Evolutionary conservation across 2,797 vertebrate genomes (phyloP).

Genomic region (Allobates femoralis): DNA sequence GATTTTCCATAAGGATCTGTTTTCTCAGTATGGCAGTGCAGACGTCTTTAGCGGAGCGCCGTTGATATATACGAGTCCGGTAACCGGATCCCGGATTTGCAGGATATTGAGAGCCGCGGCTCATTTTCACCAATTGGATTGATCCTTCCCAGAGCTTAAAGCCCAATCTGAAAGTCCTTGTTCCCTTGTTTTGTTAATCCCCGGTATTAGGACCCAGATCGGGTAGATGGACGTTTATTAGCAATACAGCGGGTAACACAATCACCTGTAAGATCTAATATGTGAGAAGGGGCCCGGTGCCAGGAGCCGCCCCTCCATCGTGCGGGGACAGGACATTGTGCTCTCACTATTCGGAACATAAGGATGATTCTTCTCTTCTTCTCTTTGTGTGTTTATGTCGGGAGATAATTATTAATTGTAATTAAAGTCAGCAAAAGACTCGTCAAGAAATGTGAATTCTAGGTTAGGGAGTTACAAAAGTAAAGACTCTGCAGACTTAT

Average conservation of each 20-base stretch:
- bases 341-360: no score
- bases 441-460: not conserved
- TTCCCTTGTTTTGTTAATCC: slow-evolving; percentile 21
- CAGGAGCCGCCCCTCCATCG: not conserved
- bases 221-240: slow-evolving; percentile 17
- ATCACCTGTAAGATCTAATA: not conserved
- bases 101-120: not conserved
- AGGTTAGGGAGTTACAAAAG: not conserved
- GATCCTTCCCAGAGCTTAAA: slow-evolving; percentile 25
- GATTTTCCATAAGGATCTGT: no score
- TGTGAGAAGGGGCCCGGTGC: slow-evolving; percentile 3
- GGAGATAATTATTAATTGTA: not conserved
- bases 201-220: slow-evolving; percentile 32
- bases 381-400: not conserved
- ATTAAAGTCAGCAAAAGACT: not conserved
- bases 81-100: slow-evolving; percentile 51
- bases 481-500: not conserved
- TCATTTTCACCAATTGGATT: not conserved
- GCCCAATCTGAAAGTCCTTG: slow-evolving; percentile 2
- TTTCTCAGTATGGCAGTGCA: no score
- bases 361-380: no score
- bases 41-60: not conserved
- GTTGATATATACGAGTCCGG: not conserved
- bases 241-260: slow-evolving; percentile 19
- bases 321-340: not conserved